These are phyloP conservation scores for Pocillopora verrucosa DNA, from an alignment of 64 coral and sea anemone species.

Conservation along the genomic window DNA sequence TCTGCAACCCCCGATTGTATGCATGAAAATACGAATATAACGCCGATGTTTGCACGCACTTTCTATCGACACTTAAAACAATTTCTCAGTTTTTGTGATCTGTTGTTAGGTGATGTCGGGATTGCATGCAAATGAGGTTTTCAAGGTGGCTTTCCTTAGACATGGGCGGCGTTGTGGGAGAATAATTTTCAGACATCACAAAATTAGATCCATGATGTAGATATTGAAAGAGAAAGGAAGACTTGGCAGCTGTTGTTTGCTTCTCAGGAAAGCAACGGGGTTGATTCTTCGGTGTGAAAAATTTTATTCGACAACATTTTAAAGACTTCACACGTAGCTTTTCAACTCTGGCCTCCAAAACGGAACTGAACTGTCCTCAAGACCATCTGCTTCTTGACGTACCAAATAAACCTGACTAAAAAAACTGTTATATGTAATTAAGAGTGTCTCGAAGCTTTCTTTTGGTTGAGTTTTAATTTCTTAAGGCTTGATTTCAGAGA, in stretches of 20 bases:
- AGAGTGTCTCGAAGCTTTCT: no score
- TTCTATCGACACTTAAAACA: constrained; percentile 47
- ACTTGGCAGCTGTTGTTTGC: constrained; percentile 20
- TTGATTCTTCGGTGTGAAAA: neutral
- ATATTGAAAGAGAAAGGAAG: constrained; percentile 30
- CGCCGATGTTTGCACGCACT: neutral
- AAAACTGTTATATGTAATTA: no score
- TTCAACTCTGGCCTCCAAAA: no score
- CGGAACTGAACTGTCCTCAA: no score
- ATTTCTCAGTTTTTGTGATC: constrained; percentile 1
- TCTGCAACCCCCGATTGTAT: neutral
- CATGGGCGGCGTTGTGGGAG: constrained; percentile 19
- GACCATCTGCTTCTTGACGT: no score
- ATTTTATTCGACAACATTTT: neutral
- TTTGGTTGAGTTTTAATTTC: no score
- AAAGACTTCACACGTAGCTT: neutral
- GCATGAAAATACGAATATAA: constrained; percentile 9
- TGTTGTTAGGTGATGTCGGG: constrained; percentile 19
- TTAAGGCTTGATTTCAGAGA: no score
- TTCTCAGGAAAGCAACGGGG: neutral
- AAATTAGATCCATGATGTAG: constrained; percentile 37
- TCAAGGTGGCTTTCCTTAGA: constrained; percentile 2
- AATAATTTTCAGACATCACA: constrained; percentile 55
- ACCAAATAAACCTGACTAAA: no score
- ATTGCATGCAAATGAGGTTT: constrained; percentile 29